Base-by-base conservation (phyloP, 2,888 invertebrate genomes). In the Augochlorella aurata region DNA sequence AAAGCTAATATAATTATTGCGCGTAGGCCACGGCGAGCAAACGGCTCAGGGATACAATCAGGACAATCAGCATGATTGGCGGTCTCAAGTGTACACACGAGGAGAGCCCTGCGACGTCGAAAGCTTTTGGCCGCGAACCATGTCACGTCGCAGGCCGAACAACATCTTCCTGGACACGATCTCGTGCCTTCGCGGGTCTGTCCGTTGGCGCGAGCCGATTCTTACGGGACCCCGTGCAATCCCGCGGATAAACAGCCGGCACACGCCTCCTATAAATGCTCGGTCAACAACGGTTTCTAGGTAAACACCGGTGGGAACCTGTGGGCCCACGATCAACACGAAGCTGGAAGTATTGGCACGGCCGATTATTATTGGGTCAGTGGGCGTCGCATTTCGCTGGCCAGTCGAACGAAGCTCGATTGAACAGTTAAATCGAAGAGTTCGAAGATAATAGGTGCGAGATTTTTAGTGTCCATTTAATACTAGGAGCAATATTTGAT, bases 1-100 rank as follows among this genome's bases (percentile, higher is more conserved):
- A 89, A 87, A 91, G 90, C 90, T 91, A 91, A 91, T 91, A 90
- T 91, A 91, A 91, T 91, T 91, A 91, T 90, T 91, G 87, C 87
- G 81, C 88, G 80, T 86, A 88, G 91, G 87, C 81, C 85, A 77
- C 79, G 84, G 65, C 89, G 82, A 88, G 90, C 89, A 90, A 91
- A 91, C 89, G 87, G 87, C 84, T 86, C 85, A 82, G 87, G 88
- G 86, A 84, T 87, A 87, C 89, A 90, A 90, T 90, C 91, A 87
- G 90, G 86, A 89, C 91, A 90, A 91, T 91, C 91, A 91, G 91
- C 90, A 90, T 90, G 90, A 90, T 90, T 90, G 90, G 91, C 90
- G 91, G 90, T 90, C 89, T 88, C 89, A 81, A 89, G 85, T 87
- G 87, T 89, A 90, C 88, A 90, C 87, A 85, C 74, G 84, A 81